phyloP scores from a whole-genome alignment of 2,797 vertebrate genomes.

The Strix occidentalis region DNA sequence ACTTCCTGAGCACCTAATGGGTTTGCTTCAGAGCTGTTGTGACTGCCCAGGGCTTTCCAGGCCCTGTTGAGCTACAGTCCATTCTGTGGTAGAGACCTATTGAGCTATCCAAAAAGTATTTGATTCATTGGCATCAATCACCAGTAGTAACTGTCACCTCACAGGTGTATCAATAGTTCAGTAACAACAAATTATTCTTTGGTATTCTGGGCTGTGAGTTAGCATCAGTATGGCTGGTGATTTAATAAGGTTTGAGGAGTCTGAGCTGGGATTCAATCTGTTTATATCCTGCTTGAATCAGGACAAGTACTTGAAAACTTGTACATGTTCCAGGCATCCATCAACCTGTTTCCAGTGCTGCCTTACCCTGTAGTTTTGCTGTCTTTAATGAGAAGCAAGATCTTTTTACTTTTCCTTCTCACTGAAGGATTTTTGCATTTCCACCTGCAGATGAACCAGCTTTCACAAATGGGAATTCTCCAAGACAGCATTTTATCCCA shows the following conservation, averaged over 20 bases:
- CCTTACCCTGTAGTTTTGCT: neutral
- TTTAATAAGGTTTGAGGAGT: neutral
- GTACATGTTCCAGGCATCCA: neutral
- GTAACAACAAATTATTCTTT: neutral
- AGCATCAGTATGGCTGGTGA: neutral
- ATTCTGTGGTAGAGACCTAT: neutral
- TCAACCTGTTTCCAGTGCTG: neutral
- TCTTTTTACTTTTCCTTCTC: neutral
- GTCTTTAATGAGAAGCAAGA: neutral
- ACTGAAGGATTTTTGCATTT: neutral
- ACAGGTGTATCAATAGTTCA: neutral
- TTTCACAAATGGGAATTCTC: neutral
- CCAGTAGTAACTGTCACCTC: neutral
- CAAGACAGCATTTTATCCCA: neutral
- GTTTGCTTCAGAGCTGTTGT: neutral
- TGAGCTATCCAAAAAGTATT: neutral
- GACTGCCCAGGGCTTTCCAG: neutral
- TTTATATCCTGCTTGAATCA: neutral
- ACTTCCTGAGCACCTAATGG: neutral
- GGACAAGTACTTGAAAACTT: neutral
- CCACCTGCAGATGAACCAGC: neutral
- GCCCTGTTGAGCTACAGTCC: neutral
- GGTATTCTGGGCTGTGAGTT: neutral
- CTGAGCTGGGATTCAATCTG: neutral
- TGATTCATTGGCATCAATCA: neutral